phyloP scores from a whole-genome alignment of 2,113 vertebrate species.

The Tursiops truncatus region DNA sequence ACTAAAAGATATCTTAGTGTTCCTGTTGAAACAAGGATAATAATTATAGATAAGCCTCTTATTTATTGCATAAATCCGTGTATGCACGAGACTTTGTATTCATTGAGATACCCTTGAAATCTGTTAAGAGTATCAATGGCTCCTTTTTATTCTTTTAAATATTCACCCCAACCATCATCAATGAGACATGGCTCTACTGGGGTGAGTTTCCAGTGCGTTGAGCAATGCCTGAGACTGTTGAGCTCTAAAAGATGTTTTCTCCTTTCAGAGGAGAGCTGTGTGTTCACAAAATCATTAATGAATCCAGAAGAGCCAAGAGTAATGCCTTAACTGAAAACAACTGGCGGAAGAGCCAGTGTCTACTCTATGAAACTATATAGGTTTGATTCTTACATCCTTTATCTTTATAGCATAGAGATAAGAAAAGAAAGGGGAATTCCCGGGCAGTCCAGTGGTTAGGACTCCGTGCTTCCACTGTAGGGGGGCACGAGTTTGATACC shows the following conservation, averaged over 20 bases:
- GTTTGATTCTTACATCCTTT: not conserved
- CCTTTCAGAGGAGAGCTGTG: conserved; percentile 24
- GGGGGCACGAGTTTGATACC: not conserved
- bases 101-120: conserved; percentile 68
- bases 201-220: conserved; percentile 63
- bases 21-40: conserved; percentile 51
- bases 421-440: not conserved
- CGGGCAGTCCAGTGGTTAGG: not conserved
- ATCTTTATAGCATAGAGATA: not conserved
- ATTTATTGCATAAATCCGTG: conserved; percentile 72
- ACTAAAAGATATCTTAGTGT: conserved; percentile 35
- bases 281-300: conserved; percentile 54
- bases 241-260: not conserved
- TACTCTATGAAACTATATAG: not conserved
- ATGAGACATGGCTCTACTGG: conserved; percentile 66
- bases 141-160: conserved; percentile 81
- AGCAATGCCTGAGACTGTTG: conserved; percentile 64
- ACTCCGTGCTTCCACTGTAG: not conserved
- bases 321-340: not conserved
- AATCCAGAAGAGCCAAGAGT: not conserved
- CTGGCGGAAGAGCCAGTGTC: not conserved
- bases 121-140: conserved; percentile 69
- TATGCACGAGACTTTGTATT: conserved; percentile 75
- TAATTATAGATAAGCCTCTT: conserved; percentile 54
- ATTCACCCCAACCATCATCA: conserved; percentile 36